Conservation (phyloP, 1,140 invertebrate species). For the Metopolophium dirhodum region DNA sequence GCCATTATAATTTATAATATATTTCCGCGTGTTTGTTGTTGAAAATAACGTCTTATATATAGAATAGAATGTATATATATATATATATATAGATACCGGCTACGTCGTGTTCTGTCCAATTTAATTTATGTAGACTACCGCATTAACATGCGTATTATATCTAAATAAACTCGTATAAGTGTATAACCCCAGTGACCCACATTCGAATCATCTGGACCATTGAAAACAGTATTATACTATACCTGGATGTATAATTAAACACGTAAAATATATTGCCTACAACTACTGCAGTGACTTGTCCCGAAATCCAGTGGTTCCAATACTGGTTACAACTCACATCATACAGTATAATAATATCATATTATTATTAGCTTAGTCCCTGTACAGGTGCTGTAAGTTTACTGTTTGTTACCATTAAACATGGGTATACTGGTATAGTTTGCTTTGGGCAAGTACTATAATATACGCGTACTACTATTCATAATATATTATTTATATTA, state of each 20-base stretch:
- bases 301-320: background rate
- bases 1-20: background rate
- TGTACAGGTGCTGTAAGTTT: background rate
- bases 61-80: background rate
- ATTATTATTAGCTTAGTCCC: background rate
- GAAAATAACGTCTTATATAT: background rate
- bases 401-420: too few relatives aligned
- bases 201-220: slow-evolving; percentile 38
- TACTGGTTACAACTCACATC: background rate
- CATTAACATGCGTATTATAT: background rate
- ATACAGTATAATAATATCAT: background rate
- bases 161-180: slow-evolving; percentile 5
- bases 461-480: too few relatives aligned
- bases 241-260: slow-evolving; percentile 7
- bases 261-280: background rate
- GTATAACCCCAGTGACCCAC: slow-evolving; percentile 27
- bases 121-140: background rate
- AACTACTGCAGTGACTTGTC: background rate
- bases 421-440: background rate
- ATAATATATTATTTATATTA: too few relatives aligned
- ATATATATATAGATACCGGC: background rate
- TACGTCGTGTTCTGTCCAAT: background rate
- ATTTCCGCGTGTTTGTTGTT: background rate
- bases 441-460: background rate
- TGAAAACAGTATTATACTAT: background rate